A percentile compares a stretch with the other conserved stretches of the same genome.
phyloP scores from a whole-genome alignment of 2,113 vertebrate species.

The Pavo muticus region DNA sequence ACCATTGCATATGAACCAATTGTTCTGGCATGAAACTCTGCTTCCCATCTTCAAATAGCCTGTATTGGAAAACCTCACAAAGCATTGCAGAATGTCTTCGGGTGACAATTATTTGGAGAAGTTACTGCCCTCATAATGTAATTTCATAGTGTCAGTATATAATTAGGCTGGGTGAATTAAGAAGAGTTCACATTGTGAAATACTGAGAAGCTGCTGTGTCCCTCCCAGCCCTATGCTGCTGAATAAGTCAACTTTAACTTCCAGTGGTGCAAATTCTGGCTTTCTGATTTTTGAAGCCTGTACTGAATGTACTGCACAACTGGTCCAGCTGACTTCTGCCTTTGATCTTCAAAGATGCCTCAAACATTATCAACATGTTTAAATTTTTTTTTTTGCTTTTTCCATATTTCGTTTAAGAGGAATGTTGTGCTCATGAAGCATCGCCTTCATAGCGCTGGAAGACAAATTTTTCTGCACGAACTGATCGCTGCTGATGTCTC shows the following conservation, averaged over 20 bases:
- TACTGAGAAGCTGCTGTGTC: constrained; percentile 17
- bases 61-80: constrained; percentile 28
- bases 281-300: constrained; percentile 56
- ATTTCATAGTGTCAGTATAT: constrained; percentile 59
- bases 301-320: not conserved
- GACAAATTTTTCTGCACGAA: not conserved
- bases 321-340: constrained; percentile 17
- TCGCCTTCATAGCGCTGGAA: not conserved
- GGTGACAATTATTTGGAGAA: constrained; percentile 61
- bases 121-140: constrained; percentile 50
- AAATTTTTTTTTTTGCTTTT: not conserved
- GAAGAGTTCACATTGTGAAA: constrained; percentile 60
- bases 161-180: constrained; percentile 67
- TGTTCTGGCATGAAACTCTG: not conserved
- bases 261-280: constrained; percentile 52
- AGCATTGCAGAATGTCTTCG: constrained; percentile 28
- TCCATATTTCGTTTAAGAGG: not conserved
- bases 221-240: constrained; percentile 55
- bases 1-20: not conserved
- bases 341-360: constrained; percentile 4
- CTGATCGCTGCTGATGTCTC: not conserved
- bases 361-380: not conserved
- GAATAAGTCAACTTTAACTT: constrained; percentile 69
- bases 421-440: not conserved
- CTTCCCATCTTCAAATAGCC: not conserved